Evolutionary conservation across 2,888 invertebrate genomes (phyloP).

Genomic region (Harmothoe impar): DNA sequence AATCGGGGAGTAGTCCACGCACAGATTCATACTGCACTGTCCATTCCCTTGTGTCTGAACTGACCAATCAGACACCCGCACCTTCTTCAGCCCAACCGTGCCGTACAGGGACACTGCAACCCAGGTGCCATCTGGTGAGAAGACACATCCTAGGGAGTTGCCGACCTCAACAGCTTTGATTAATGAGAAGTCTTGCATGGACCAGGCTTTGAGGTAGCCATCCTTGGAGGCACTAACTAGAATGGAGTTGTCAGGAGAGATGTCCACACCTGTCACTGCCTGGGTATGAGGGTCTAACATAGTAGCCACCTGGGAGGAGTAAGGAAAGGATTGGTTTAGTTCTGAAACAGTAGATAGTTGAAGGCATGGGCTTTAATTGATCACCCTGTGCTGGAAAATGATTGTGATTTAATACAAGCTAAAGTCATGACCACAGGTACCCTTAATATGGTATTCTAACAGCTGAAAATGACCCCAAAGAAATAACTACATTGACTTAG

Average conservation of each 20-base stretch:
- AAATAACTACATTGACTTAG: too few species aligned
- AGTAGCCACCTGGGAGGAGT: neutral
- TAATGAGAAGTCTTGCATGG: constrained; percentile 18
- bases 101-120: constrained; percentile 60
- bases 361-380: too few species aligned
- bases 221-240: constrained; percentile 64
- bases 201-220: constrained; percentile 62
- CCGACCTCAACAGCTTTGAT: neutral
- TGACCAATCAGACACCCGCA: constrained; percentile 40
- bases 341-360: too few species aligned
- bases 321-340: too few species aligned
- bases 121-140: constrained; percentile 61
- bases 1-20: constrained; percentile 61
- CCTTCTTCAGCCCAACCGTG: constrained; percentile 35
- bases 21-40: constrained; percentile 19
- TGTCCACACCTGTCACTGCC: constrained; percentile 63
- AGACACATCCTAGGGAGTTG: constrained; percentile 41
- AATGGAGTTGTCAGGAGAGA: constrained; percentile 58
- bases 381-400: too few species aligned
- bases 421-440: too few species aligned
- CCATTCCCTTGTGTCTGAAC: neutral
- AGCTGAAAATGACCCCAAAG: too few species aligned
- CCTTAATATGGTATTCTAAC: too few species aligned
- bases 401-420: too few species aligned
- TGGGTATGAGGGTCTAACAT: constrained; percentile 25